These are phyloP conservation scores for Manis javanica DNA, from an alignment of 2,797 vertebrate genomes.

Conservation along the genomic window DNA sequence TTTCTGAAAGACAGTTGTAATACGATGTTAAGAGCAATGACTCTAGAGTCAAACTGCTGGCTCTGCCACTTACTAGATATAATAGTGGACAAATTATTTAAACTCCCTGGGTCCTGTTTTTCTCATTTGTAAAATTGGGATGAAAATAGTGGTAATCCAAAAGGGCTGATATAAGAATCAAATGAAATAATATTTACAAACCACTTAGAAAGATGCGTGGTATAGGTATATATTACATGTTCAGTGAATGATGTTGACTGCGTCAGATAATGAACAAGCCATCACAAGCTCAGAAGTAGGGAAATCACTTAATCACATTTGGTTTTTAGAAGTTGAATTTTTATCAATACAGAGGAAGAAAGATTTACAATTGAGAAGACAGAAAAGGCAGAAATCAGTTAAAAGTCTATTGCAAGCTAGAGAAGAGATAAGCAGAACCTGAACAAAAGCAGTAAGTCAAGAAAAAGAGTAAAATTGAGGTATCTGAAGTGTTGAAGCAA, in stretches of 20 bases:
- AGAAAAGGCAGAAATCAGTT: neutral
- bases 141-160: neutral
- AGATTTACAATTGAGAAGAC: neutral
- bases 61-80: neutral
- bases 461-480: neutral
- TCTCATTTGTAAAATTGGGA: neutral
- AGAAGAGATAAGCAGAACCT: neutral
- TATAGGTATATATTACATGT: neutral
- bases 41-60: neutral
- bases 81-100: neutral
- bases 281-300: neutral
- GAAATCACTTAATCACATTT: neutral
- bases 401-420: neutral
- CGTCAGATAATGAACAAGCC: neutral
- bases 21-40: neutral
- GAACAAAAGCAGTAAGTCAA: neutral
- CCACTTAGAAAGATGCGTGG: neutral
- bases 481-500: neutral
- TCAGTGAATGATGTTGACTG: neutral
- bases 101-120: neutral
- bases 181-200: neutral
- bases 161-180: neutral
- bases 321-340: neutral
- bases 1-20: conserved; percentile 4
- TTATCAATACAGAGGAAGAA: neutral